Conservation (phyloP, 2,888 invertebrate genomes). For the Drosophila heteroneura region DNA sequence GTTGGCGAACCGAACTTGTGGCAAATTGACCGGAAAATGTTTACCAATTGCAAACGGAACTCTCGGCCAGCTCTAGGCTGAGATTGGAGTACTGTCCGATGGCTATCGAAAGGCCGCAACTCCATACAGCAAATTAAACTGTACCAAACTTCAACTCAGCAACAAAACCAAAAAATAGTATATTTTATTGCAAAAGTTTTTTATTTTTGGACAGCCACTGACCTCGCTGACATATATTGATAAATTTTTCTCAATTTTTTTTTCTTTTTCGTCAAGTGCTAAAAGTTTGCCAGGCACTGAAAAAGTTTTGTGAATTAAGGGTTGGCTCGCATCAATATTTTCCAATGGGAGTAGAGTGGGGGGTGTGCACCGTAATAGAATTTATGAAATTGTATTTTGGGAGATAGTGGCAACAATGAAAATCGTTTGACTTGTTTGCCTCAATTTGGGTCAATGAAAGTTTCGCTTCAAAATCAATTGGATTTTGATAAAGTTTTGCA, state of each 20-base stretch:
- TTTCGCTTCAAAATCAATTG: conserved; percentile 73
- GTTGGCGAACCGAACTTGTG: conserved; percentile 52
- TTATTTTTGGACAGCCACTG: conserved; percentile 19
- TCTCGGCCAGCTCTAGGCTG: conserved; percentile 29
- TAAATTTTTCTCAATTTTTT: conserved; percentile 26
- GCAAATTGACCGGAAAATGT: conserved; percentile 79
- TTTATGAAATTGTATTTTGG: conserved; percentile 74
- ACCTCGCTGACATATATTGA: conserved; percentile 63
- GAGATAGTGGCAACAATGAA: conserved; percentile 49
- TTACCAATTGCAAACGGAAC: conserved; percentile 75
- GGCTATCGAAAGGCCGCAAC: conserved; percentile 48
- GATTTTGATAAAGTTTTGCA: conserved; percentile 70
- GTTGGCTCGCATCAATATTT: conserved; percentile 19
- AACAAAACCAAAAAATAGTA: conserved; percentile 9
- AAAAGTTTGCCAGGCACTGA: conserved; percentile 52
- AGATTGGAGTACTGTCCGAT: conserved; percentile 49
- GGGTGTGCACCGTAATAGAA: conserved; percentile 59
- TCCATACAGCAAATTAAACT: conserved; percentile 63
- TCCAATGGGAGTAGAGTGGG: background rate
- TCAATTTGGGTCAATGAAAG: conserved; percentile 78
- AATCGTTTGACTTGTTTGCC: conserved; percentile 66
- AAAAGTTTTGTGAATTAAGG: conserved; percentile 55
- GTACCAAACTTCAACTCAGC: conserved; percentile 27
- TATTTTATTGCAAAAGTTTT: conserved; percentile 62
- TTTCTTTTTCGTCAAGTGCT: conserved; percentile 53